Conservation (phyloP, 2,797 vertebrate genomes). For the Meriones psammophilus region DNA sequence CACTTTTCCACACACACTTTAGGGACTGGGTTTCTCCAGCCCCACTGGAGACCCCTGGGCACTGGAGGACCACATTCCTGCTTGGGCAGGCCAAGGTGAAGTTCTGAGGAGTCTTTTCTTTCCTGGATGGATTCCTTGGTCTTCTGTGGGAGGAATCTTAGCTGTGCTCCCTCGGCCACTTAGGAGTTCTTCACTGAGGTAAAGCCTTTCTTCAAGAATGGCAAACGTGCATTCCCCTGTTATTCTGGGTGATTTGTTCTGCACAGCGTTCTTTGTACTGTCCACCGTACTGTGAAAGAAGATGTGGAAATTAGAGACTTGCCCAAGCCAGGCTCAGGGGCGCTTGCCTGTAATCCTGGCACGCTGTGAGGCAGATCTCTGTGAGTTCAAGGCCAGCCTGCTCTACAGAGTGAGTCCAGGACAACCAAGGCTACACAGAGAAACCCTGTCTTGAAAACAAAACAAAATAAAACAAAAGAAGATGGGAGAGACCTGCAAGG, state of each 20-base stretch:
- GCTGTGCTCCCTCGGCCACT: neutral
- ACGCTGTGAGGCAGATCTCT: too few relatives aligned
- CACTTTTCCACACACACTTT: too few relatives aligned
- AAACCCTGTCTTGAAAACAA: too few relatives aligned
- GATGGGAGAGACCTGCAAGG: neutral
- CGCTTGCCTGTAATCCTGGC: too few relatives aligned
- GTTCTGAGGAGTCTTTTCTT: neutral
- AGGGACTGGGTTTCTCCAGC: fast-evolving
- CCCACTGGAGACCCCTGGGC: fast-evolving
- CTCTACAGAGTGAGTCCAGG: too few relatives aligned
- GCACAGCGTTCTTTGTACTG: neutral
- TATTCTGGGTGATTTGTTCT: neutral
- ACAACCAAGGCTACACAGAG: too few relatives aligned
- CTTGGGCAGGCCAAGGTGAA: neutral
- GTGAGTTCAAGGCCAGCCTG: too few relatives aligned
- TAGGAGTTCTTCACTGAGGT: neutral
- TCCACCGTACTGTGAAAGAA: neutral
- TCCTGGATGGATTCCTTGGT: neutral
- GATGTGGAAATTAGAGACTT: neutral
- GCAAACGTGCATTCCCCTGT: neutral
- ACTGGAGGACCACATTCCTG: fast-evolving
- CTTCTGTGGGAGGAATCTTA: neutral
- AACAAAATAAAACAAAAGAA: too few relatives aligned
- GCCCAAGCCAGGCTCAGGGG: too few relatives aligned
- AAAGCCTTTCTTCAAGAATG: neutral